Evolutionary conservation across 2,113 vertebrate genomes (phyloP), one percentile per base, ranked within the genome.

Genomic region (Tachycineta bicolor): DNA sequence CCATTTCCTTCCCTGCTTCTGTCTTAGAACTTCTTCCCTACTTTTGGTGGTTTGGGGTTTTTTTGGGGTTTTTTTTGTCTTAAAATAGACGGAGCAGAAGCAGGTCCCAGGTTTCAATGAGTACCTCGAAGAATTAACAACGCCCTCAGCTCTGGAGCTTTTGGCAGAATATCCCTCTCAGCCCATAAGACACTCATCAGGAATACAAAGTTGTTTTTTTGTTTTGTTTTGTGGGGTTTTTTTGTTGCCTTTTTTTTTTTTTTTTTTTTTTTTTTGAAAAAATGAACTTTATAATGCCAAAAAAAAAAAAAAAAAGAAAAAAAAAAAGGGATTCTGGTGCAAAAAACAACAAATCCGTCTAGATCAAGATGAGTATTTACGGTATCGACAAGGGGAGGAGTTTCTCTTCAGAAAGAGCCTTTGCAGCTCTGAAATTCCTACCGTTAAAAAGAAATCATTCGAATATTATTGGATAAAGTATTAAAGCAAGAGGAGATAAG

Each of bases 241-340:
- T 47, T 55, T 15, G 37, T 37, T 37, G 37, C n/a, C n/a, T n/a
- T n/a, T n/a, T n/a, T 37, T 37, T 37, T 7, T 37, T 37, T 33
- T 29, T 58, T 47, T 55, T 15, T 2, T 25, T 33, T 29, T 58
- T 47, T 55, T 15, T 79, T 49, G 65, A 79, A 96, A 96, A 96
- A 96, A 90, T 96, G 94, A 92, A 94, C 88, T 96, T 97, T 41
- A 37, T 34, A 59, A 68, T 44, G 79, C 33, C 71, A 93, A 79
- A 92, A 91, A 77, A n/a, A n/a, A n/a, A n/a, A n/a, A n/a, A n/a
- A n/a, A n/a, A n/a, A n/a, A n/a, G n/a, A n/a, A 75, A 93, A 79
- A 92, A 91, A 77, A 10, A 29, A 2, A 58, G 83, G 69, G 89
- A 21, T 87, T 82, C 77, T 22, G 83, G 80, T 82, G 87, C 81